Percentiles rank a stretch among this genome's conserved stretches.
Evolutionary conservation across 2,888 invertebrate genomes (phyloP).

Genomic region (Buathra laborator): DNA sequence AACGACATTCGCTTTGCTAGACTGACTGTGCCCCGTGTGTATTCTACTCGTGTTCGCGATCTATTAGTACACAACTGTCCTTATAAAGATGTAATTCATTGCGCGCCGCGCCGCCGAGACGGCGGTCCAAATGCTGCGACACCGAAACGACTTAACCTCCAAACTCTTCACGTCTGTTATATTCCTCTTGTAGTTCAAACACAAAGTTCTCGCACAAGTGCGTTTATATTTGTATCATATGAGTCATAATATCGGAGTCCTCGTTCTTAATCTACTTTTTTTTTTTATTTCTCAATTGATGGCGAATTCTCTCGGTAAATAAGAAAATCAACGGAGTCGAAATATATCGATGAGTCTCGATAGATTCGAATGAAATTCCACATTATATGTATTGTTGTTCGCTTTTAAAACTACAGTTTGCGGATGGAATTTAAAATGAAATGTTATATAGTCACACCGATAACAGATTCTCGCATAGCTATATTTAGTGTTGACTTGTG

Average conservation of each 20-base stretch:
- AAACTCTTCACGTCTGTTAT: constrained; percentile 12
- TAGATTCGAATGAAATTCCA: background rate
- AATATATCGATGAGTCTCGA: constrained; percentile 25
- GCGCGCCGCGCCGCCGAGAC: constrained; percentile 32
- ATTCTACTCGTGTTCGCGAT: constrained; percentile 15
- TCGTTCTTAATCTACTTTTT: constrained; percentile 74
- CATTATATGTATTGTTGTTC: background rate
- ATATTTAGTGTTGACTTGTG: constrained; percentile 75
- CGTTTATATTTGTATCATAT: constrained; percentile 37
- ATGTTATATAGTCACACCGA: constrained; percentile 62
- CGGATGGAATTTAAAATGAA: constrained; percentile 69
- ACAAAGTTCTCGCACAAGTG: constrained; percentile 25
- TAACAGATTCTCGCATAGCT: constrained; percentile 71
- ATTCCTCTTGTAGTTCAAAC: background rate
- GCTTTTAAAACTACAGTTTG: constrained; percentile 40
- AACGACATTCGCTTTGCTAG: constrained; percentile 20
- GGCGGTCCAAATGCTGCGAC: background rate
- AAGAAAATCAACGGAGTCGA: constrained; percentile 3
- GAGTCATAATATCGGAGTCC: constrained; percentile 69
- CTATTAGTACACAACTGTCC: constrained; percentile 55
- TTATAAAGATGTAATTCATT: constrained; percentile 73
- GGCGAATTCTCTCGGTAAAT: background rate
- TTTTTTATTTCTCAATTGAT: constrained; percentile 62
- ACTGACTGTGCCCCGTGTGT: background rate
- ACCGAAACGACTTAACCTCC: constrained; percentile 22